Percentiles rank a stretch among this genome's conserved stretches.
phyloP scores from a whole-genome alignment of 2,888 invertebrate species.

The Silvanus unidentatus region DNA sequence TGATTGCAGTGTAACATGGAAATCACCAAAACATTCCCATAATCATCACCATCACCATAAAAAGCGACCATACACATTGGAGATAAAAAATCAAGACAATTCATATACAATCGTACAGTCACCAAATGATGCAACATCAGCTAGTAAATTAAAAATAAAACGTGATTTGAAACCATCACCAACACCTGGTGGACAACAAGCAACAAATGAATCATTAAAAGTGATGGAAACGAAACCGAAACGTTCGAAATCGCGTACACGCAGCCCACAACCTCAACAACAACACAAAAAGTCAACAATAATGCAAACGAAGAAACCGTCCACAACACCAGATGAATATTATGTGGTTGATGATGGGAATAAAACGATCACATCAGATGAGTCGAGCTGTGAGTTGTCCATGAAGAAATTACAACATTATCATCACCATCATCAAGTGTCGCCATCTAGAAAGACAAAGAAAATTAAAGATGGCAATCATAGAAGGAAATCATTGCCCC shows the following conservation, averaged over 20 bases:
- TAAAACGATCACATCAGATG: slow-evolving; percentile 43
- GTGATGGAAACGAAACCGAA: slow-evolving; percentile 39
- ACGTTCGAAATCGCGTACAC: slow-evolving; percentile 39
- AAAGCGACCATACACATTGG: slow-evolving; percentile 69
- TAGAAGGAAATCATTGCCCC: slow-evolving; percentile 57
- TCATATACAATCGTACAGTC: background rate
- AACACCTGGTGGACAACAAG: slow-evolving; percentile 22
- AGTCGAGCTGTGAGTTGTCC: slow-evolving; percentile 43
- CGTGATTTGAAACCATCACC: slow-evolving; percentile 4
- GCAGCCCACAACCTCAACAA: slow-evolving; percentile 30
- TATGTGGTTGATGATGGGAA: slow-evolving; percentile 15
- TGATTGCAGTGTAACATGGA: slow-evolving; percentile 49
- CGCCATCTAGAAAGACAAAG: slow-evolving; percentile 55
- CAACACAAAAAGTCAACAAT: slow-evolving; percentile 25
- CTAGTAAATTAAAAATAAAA: background rate
- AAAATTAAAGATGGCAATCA: slow-evolving; percentile 62
- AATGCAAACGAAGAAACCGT: slow-evolving; percentile 27
- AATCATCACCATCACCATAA: slow-evolving; percentile 51
- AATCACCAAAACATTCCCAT: slow-evolving; percentile 38
- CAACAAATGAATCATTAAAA: slow-evolving; percentile 32
- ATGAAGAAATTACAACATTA: slow-evolving; percentile 11
- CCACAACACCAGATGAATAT: slow-evolving; percentile 15
- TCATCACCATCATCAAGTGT: slow-evolving; percentile 32
- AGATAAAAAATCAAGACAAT: slow-evolving; percentile 49
- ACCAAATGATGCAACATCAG: background rate